phyloP scores from a whole-genome alignment of 2,113 vertebrate species.

The Edolisoma coerulescens region DNA sequence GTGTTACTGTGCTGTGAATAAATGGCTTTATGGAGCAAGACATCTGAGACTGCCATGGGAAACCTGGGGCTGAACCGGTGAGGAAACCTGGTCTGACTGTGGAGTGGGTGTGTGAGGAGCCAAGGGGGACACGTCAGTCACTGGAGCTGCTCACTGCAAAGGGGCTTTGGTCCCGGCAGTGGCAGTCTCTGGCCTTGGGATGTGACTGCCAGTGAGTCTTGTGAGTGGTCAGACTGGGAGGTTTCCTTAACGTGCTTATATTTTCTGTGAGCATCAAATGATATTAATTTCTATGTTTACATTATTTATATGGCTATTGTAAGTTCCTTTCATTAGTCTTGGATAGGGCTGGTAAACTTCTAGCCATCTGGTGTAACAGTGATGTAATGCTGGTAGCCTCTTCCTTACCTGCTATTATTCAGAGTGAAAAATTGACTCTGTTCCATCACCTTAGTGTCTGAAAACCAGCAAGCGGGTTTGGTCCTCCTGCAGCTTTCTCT shows the following conservation, averaged over 20 bases:
- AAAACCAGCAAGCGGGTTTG: neutral
- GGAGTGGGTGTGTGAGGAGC: neutral
- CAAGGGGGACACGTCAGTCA: rapidly evolving
- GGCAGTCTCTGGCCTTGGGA: neutral
- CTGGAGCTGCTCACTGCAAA: rapidly evolving
- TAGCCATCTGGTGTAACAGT: rapidly evolving
- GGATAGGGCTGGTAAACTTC: neutral
- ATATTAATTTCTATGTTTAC: neutral
- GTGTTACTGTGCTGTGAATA: neutral
- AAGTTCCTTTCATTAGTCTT: neutral
- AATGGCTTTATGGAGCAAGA: neutral
- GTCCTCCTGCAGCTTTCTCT: neutral
- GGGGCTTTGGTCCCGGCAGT: neutral
- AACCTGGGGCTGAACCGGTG: rapidly evolving
- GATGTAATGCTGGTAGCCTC: neutral
- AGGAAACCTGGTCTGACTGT: neutral
- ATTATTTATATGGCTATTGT: neutral
- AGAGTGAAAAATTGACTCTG: neutral
- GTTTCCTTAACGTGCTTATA: neutral
- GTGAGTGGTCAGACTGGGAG: neutral
- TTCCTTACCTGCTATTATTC: neutral
- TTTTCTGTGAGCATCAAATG: neutral
- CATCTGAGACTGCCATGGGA: neutral
- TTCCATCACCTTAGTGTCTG: neutral
- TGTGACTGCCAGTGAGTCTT: neutral